Evolutionary conservation across 2,797 vertebrate genomes (phyloP).

Genomic region (Danio kyathit): DNA sequence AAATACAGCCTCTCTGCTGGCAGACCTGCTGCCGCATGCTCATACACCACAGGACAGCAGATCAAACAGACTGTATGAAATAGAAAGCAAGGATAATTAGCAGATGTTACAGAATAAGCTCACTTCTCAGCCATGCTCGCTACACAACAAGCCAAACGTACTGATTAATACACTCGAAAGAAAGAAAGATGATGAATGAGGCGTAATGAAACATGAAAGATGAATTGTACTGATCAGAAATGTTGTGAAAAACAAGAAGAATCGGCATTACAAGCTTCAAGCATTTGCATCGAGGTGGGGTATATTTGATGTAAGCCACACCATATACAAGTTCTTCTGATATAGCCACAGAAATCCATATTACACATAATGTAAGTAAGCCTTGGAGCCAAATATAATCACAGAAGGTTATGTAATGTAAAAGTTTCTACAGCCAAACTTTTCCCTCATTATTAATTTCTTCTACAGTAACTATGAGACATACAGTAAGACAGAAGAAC

Average conservation of each 20-base stretch:
- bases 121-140: conserved; percentile 53
- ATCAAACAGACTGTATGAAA: conserved; percentile 85
- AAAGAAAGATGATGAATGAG: neutral
- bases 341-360: conserved; percentile 17
- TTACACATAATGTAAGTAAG: conserved; percentile 22
- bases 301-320: conserved; percentile 10
- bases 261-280: neutral
- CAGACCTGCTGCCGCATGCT: conserved; percentile 65
- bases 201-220: conserved; percentile 3
- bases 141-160: conserved; percentile 13
- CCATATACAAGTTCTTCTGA: conserved; percentile 3
- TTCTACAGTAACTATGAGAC: conserved; percentile 10
- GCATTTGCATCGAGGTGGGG: neutral
- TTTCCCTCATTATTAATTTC: conserved; percentile 26
- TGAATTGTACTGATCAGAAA: conserved; percentile 25
- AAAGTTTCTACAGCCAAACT: conserved; percentile 15
- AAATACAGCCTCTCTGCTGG: conserved; percentile 66
- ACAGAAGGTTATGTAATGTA: conserved; percentile 15
- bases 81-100: conserved; percentile 83
- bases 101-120: conserved; percentile 81
- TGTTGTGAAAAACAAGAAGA: conserved; percentile 16
- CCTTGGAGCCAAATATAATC: conserved; percentile 7
- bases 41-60: conserved; percentile 76
- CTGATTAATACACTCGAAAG: conserved; percentile 37
- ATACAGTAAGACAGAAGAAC: conserved; percentile 14